Conservation (phyloP, 2,113 vertebrate genomes). For the Mohoua ochrocephala region DNA sequence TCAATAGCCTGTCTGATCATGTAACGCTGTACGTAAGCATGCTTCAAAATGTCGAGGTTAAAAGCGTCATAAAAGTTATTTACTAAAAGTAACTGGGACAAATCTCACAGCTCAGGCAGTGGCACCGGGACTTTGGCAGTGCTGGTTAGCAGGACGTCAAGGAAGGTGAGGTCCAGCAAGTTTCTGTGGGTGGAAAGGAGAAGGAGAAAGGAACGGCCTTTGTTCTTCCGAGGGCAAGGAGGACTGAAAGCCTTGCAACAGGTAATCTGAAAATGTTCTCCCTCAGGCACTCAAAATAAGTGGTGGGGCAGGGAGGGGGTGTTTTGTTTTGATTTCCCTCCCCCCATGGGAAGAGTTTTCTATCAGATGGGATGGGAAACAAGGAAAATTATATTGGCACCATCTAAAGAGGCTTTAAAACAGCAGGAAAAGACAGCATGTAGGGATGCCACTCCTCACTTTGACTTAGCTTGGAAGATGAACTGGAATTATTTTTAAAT, state of each 20-base stretch:
- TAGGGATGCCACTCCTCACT: neutral
- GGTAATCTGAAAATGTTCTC: constrained; percentile 57
- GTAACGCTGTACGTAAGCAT: neutral
- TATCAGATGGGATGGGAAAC: constrained; percentile 49
- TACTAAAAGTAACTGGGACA: neutral
- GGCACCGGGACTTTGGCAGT: neutral
- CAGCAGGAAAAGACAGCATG: neutral
- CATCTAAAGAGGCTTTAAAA: neutral
- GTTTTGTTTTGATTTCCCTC: constrained; percentile 15
- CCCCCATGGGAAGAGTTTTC: neutral
- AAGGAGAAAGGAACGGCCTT: constrained; percentile 22
- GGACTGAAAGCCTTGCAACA: constrained; percentile 20
- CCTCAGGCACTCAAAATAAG: constrained; percentile 45
- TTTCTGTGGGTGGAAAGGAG: neutral
- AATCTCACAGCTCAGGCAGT: neutral
- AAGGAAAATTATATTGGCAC: neutral
- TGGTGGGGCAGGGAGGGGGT: neutral
- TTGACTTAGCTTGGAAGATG: neutral
- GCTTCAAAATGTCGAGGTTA: neutral
- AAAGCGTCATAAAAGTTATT: neutral
- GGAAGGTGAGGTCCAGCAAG: neutral
- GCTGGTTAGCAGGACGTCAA: neutral
- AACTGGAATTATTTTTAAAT: neutral
- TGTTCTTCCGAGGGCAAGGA: constrained; percentile 53
- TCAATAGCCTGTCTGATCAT: constrained; percentile 42